phyloP scores from a whole-genome alignment of 2,797 vertebrate genomes.

The Typhlichthys eigenmanni region DNA sequence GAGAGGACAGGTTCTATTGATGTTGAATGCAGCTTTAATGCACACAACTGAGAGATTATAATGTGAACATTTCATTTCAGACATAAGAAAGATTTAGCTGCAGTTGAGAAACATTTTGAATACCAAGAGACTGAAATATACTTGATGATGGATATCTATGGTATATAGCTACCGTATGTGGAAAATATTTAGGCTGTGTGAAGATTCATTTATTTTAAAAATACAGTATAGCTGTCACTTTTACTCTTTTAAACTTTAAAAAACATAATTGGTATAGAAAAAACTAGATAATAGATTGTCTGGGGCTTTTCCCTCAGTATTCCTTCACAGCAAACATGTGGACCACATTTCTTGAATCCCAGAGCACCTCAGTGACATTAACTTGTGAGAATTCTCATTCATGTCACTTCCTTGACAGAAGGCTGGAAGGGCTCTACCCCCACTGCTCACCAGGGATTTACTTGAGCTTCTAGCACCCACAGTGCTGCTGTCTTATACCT shows the following conservation, averaged over 20 bases:
- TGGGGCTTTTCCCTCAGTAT: slow-evolving; percentile 53
- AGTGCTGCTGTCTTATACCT: slow-evolving; percentile 3
- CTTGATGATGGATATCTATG: slow-evolving; percentile 32
- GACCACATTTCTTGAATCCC: slow-evolving; percentile 66
- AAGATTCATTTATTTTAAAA: too few species aligned
- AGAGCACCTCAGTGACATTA: slow-evolving; percentile 56
- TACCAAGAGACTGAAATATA: background rate
- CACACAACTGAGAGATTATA: background rate
- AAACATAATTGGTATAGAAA: too few species aligned
- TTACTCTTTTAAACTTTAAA: too few species aligned
- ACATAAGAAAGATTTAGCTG: background rate
- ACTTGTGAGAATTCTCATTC: slow-evolving; percentile 73
- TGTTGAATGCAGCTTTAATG: too few species aligned
- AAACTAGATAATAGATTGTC: slow-evolving; percentile 21
- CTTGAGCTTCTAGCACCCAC: slow-evolving; percentile 25
- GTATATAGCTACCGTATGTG: background rate
- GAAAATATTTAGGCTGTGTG: too few species aligned
- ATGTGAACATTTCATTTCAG: background rate
- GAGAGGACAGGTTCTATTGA: too few species aligned
- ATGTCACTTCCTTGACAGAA: slow-evolving; percentile 45
- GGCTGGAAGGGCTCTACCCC: slow-evolving; percentile 34
- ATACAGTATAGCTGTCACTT: too few species aligned
- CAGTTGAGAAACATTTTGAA: slow-evolving; percentile 23
- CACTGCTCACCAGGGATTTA: slow-evolving; percentile 38
- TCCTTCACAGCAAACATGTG: slow-evolving; percentile 42